Percentiles rank a stretch among this genome's conserved stretches.
Evolutionary conservation across 2,888 invertebrate genomes (phyloP).

Genomic region (Euspilapteryx auroguttella): DNA sequence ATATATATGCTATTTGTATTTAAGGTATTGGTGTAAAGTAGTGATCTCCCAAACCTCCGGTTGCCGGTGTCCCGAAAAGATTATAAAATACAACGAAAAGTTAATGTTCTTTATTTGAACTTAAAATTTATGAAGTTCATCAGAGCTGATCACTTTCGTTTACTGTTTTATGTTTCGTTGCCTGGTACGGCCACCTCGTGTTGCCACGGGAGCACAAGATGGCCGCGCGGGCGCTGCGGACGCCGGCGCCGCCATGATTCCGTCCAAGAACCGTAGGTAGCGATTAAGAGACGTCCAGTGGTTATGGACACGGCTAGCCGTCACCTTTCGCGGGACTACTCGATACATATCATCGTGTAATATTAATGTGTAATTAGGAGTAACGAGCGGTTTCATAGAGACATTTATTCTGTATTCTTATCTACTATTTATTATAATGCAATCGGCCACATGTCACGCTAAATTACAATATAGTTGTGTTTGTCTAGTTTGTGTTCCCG

Average conservation of each 20-base stretch:
- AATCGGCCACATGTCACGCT: conserved; percentile 57
- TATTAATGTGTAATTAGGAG: conserved; percentile 60
- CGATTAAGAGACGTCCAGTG: conserved; percentile 62
- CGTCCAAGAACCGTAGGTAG: conserved; percentile 62
- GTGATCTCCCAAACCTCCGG: conserved; percentile 58
- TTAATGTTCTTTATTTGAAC: conserved; percentile 33
- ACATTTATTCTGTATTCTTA: conserved; percentile 58
- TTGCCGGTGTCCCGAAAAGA: conserved; percentile 30
- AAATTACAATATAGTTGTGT: conserved; percentile 20
- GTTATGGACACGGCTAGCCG: conserved; percentile 58
- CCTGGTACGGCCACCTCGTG: too few relatives aligned
- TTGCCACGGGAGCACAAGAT: too few relatives aligned
- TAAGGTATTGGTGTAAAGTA: conserved; percentile 51
- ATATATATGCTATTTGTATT: conserved; percentile 53
- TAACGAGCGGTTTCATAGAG: conserved; percentile 60
- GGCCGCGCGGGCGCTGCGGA: conserved; percentile 15
- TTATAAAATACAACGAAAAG: conserved; percentile 50
- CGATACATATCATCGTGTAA: conserved; percentile 73
- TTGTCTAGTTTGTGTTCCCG: conserved; percentile 26
- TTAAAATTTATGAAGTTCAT: conserved; percentile 13
- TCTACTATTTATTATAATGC: conserved; percentile 37
- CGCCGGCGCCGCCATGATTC: conserved; percentile 56
- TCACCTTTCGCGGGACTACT: conserved; percentile 68
- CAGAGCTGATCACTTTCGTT: too few relatives aligned
- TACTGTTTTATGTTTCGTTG: too few relatives aligned